Conservation (phyloP, 2,888 invertebrate genomes). For the Nymphalis c-album region DNA sequence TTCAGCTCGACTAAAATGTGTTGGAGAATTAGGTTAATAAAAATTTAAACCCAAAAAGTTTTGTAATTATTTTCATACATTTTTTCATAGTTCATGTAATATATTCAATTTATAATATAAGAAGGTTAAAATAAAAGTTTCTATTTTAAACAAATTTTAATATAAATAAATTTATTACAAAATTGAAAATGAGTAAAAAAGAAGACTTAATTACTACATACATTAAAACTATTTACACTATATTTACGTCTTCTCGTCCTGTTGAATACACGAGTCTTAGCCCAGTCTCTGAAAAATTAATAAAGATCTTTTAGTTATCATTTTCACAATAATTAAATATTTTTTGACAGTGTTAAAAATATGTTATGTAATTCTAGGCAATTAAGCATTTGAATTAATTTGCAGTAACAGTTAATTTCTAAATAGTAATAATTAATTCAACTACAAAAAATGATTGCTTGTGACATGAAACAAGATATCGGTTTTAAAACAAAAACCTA, state of each 20-base stretch:
- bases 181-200: constrained; percentile 31
- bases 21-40: constrained; percentile 55
- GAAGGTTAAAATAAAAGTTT: background rate
- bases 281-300: constrained; percentile 35
- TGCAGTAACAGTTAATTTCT: too few species aligned
- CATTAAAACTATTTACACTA: constrained; percentile 30
- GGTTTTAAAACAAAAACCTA: constrained; percentile 45
- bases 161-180: constrained; percentile 30
- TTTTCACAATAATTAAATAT: too few species aligned
- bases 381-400: too few species aligned
- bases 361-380: too few species aligned
- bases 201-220: constrained; percentile 9
- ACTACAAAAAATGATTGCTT: too few species aligned
- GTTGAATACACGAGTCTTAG: constrained; percentile 13
- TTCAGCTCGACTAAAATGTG: constrained; percentile 83
- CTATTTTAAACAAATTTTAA: background rate
- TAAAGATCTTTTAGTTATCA: constrained; percentile 2
- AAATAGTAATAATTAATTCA: too few species aligned
- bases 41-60: constrained; percentile 51
- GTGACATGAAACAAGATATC: too few species aligned
- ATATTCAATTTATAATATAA: too few species aligned
- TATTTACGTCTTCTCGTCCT: constrained; percentile 14
- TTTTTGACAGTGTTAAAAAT: too few species aligned
- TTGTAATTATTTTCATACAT: constrained; percentile 33
- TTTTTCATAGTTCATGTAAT: too few species aligned